Evolutionary conservation across 2,888 invertebrate genomes (phyloP), one percentile per base, ranked within the genome.

Genomic region (Aelia acuminata): DNA sequence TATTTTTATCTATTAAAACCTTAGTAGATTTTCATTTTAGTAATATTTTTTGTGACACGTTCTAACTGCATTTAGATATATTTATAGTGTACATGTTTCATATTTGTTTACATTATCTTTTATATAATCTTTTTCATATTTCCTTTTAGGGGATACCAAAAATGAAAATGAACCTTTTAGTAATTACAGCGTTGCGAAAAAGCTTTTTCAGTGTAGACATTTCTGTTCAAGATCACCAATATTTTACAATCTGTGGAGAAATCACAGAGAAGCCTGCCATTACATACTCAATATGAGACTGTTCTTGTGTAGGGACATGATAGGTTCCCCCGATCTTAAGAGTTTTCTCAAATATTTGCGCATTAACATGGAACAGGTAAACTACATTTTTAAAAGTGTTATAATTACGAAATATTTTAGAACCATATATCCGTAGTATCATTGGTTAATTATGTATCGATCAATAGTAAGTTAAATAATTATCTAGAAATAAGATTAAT

Each of bases 231-330:
- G 39, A 13, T 43, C 80, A 8, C 80, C 80, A n/a, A 22, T 43
- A n/a, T 80, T 43, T 80, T 80, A 43, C n/a, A 43, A 22, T n/a
- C 10, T 80, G 8, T 80, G 43, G 39, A 39, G 20, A 80, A 80
- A 80, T n/a, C 80, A 80, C n/a, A 80, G 13, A 22, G 43, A 43
- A n/a, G 80, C 39, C 0, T 80, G 80, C 43, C 22, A 80, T 43
- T n/a, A 11, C n/a, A 80, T 80, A 80, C 20, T 43, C 43, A 80
- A 80, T 80, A 5, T 80, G 80, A 43, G 80, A 35, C 80, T 80
- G 3, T 80, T 80, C 43, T n/a, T 80, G n/a, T 80, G 80, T n/a
- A 39, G 80, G 10, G 80, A 80, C 0, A 80, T 80, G 10, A 80
- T n/a, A 1, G n/a, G 43, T 2, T 43, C 11, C 11, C 0, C 10